Base-by-base conservation (phyloP, 2,888 invertebrate species). In the Fragum fragum region DNA sequence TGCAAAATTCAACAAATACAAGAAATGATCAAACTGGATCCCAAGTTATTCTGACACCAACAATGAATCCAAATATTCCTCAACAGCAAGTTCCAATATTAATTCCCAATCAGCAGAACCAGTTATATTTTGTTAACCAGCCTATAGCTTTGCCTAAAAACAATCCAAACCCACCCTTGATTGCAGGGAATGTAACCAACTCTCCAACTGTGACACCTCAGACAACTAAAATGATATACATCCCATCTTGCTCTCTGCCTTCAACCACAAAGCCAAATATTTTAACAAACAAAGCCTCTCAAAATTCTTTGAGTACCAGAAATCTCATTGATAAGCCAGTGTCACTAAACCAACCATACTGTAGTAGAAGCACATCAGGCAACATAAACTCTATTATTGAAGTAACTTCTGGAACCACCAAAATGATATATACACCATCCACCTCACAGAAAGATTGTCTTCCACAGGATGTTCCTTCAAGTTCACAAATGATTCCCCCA, bases 61-160 rank as follows among this genome's bases (percentile, higher is more conserved):
- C 47, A 2, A 3, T 47, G n/a, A 47, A 47, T n/a, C 47, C 2
- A 14, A n/a, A 14, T 14, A 47, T 47, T 47, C 47, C 47, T 9
- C 47, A 47, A 47, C 47, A 18, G 18, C 47, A 18, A n/a, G n/a
- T 47, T 47, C 47, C 47, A n/a, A 47, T 57, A 16, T 16, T 57
- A 23, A 57, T 28, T 3, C 23, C 57, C 7, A 57, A 57, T 57
- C 57, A 57, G 21, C 57, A 57, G 28, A 61, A 61, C 29, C 61
- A 61, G 29, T 28, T 61, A 6, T 29, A 23, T 9, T 9, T 61
- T 2, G 16, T 61, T 18, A 29, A 61, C 47, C 47, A 47, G 47
- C 47, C 7, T 18, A 3, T 14, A 14, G 3, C 47, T 47, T n/a
- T n/a, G 3, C n/a, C 47, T 47, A 5, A 47, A 47, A 5, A 47